phyloP scores from a whole-genome alignment of 2,113 vertebrate genomes.

The Brachirus orientalis region DNA sequence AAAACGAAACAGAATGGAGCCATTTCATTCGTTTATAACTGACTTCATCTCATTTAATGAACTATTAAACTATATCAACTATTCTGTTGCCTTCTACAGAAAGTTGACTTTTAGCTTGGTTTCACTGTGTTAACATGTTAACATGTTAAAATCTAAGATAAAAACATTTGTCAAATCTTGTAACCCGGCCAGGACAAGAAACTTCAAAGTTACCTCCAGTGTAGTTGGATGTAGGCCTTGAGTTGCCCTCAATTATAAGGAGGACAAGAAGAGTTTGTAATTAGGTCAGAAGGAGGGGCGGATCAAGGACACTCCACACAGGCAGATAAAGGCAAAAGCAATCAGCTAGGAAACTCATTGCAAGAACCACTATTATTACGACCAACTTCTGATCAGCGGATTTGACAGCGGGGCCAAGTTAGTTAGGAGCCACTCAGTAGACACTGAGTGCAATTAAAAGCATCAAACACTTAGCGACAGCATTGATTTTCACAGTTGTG shows the following conservation, averaged over 20 bases:
- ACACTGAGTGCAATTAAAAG: neutral
- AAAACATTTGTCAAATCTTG: constrained; percentile 7
- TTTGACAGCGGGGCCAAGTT: constrained; percentile 35
- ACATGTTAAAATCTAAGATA: neutral
- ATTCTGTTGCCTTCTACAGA: neutral
- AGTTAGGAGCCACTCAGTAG: neutral
- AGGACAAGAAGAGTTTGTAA: constrained; percentile 78
- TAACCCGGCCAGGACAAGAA: constrained; percentile 13
- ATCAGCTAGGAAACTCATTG: constrained; percentile 61
- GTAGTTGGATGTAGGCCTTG: constrained; percentile 77
- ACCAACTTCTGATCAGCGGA: constrained; percentile 53
- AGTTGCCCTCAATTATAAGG: constrained; percentile 83
- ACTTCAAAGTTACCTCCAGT: constrained; percentile 54
- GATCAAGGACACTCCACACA: constrained; percentile 75
- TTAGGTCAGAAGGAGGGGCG: constrained; percentile 69
- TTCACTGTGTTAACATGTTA: neutral
- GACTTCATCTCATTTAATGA: neutral
- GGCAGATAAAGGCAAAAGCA: constrained; percentile 70
- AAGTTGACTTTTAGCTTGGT: neutral
- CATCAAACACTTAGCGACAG: neutral
- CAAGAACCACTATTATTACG: constrained; percentile 52
- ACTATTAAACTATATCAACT: too few species aligned
- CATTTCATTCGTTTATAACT: constrained; percentile 3
- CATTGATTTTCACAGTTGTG: constrained; percentile 1
- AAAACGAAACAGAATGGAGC: constrained; percentile 37